A percentile compares a stretch with the other conserved stretches of the same genome.
Evolutionary conservation across 2,888 invertebrate species (phyloP).

Genomic region (Drosophila austrosaltans): DNA sequence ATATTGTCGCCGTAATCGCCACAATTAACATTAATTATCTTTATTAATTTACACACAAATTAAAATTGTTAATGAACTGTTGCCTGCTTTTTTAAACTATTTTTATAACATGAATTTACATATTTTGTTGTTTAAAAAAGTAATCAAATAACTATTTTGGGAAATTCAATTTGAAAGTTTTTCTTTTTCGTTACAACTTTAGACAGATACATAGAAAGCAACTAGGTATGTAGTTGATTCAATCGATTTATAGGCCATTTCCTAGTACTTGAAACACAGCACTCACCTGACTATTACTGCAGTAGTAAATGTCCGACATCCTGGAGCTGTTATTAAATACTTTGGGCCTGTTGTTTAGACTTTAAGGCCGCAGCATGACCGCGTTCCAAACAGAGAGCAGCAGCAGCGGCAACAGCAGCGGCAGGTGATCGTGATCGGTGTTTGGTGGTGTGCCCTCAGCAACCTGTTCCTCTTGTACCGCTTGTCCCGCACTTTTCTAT

Average conservation of each 20-base stretch:
- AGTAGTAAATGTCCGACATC: conserved; percentile 77
- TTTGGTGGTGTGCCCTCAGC: conserved; percentile 6
- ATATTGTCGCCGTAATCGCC: too few relatives aligned
- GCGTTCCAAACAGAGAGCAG: conserved; percentile 47
- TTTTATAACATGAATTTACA: too few relatives aligned
- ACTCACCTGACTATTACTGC: conserved; percentile 74
- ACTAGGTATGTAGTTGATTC: too few relatives aligned
- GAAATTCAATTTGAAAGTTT: too few relatives aligned
- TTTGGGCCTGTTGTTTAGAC: neutral
- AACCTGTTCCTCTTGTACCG: conserved; percentile 36
- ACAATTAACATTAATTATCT: conserved; percentile 14
- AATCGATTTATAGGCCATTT: neutral
- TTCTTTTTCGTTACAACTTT: too few relatives aligned
- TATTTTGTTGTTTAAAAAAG: too few relatives aligned
- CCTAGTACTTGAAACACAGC: conserved; percentile 1
- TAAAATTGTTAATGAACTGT: conserved; percentile 12
- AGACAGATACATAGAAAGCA: neutral
- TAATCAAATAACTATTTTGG: too few relatives aligned
- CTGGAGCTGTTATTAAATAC: conserved; percentile 47
- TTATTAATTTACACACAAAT: conserved; percentile 19
- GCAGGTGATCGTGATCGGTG: neutral
- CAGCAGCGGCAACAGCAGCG: conserved; percentile 44
- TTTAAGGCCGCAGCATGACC: conserved; percentile 52
- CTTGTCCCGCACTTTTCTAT: neutral
- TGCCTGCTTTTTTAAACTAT: too few relatives aligned